These are phyloP conservation scores for Neoarius graeffei DNA, from an alignment of 2,113 vertebrate genomes.

Conservation along the genomic window DNA sequence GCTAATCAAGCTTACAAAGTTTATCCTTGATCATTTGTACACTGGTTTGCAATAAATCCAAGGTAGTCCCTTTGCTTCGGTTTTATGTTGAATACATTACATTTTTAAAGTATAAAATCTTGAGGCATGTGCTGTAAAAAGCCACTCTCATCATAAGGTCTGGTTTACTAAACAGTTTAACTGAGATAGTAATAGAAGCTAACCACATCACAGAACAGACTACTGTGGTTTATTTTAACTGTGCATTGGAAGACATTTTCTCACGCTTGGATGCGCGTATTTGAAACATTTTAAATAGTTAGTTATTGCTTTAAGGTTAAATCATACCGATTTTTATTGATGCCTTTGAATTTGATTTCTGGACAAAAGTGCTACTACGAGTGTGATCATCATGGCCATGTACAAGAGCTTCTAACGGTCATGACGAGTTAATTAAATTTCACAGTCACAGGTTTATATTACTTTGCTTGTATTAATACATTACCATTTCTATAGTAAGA, in stretches of 20 bases:
- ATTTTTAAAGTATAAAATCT: neutral
- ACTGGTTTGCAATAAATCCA: neutral
- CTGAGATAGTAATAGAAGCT: neutral
- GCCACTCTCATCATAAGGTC: neutral
- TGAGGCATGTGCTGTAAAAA: neutral
- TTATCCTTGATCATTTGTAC: neutral
- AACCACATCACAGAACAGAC: constrained; percentile 7
- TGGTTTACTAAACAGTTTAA: neutral
- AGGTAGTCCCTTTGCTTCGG: neutral
- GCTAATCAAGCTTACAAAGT: neutral
- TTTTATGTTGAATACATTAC: neutral
- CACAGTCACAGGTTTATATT: neutral
- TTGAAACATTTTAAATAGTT: neutral
- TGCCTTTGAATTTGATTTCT: neutral
- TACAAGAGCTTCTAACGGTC: neutral
- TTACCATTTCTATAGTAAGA: neutral
- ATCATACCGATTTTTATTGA: neutral
- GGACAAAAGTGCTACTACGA: neutral
- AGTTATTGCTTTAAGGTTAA: neutral
- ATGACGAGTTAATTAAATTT: neutral
- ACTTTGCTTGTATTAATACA: neutral
- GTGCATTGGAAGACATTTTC: neutral
- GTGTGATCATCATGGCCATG: neutral
- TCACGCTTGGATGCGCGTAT: neutral
- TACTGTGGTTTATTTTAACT: neutral